Percentiles rank a stretch among this genome's conserved stretches.
Evolutionary conservation across 2,797 vertebrate genomes (phyloP).

Genomic region (Bryconaethiops microstoma): DNA sequence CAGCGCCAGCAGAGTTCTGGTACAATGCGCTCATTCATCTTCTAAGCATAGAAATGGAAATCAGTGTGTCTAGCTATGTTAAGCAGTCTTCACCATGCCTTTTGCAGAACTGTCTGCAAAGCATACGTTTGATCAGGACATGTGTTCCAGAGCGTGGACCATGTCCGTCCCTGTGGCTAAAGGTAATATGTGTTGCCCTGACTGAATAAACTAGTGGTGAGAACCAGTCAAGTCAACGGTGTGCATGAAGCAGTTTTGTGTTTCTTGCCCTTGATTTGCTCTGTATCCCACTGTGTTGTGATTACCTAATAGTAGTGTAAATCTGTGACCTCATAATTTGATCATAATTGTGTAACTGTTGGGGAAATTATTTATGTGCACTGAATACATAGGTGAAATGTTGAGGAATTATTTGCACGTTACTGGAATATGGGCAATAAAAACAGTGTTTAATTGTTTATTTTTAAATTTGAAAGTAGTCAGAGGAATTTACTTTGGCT

Average conservation of each 20-base stretch:
- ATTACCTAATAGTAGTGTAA: neutral
- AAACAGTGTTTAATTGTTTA: too few species aligned
- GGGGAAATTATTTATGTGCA: neutral
- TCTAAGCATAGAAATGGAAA: constrained; percentile 21
- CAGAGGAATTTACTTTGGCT: too few species aligned
- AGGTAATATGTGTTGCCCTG: constrained; percentile 51
- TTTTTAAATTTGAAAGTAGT: neutral
- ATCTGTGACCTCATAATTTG: neutral
- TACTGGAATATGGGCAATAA: neutral
- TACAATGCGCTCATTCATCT: constrained; percentile 41
- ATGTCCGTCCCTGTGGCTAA: constrained; percentile 70
- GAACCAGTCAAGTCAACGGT: neutral
- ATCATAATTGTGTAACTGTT: too few species aligned
- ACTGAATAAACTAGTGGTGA: neutral
- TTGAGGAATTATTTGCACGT: neutral
- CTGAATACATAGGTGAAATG: neutral
- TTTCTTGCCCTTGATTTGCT: constrained; percentile 16
- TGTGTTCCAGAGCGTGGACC: constrained; percentile 70
- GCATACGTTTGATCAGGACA: constrained; percentile 61
- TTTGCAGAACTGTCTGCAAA: constrained; percentile 67
- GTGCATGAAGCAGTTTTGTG: constrained; percentile 11
- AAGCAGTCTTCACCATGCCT: constrained; percentile 7
- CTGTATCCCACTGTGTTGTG: neutral
- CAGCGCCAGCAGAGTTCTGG: constrained; percentile 65
- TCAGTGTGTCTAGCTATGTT: constrained; percentile 1